phyloP scores from a whole-genome alignment of 2,888 invertebrate species.

The Platycnemis pennipes region DNA sequence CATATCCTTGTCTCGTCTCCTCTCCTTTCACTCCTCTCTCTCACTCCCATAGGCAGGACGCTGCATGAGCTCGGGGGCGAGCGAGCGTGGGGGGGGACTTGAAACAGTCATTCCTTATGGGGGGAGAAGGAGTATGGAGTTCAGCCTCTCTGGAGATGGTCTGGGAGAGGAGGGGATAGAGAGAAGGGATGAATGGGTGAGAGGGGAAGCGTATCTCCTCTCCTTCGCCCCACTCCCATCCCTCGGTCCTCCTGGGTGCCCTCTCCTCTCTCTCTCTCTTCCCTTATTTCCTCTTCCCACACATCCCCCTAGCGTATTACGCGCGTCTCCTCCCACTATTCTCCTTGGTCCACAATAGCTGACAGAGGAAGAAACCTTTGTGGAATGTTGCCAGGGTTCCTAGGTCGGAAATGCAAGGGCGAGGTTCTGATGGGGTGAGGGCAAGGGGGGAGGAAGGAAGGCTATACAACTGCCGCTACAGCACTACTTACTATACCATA shows the following conservation, averaged over 20 bases:
- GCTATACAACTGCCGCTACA: constrained; percentile 20
- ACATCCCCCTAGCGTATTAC: background rate
- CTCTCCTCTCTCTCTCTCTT: background rate
- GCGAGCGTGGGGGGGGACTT: background rate
- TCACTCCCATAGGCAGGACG: background rate
- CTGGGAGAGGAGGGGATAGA: background rate
- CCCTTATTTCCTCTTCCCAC: background rate
- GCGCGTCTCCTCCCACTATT: background rate
- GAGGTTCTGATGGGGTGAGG: background rate
- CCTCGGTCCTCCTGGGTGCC: background rate
- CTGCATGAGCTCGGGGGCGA: background rate
- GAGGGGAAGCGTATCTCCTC: background rate
- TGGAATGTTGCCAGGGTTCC: constrained; percentile 66
- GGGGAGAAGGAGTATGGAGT: background rate
- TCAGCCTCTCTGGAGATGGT: background rate
- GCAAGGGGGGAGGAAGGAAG: background rate
- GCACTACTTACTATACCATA: constrained; percentile 30
- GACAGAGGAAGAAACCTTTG: constrained; percentile 60
- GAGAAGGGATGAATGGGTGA: background rate
- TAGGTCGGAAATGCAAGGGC: constrained; percentile 56
- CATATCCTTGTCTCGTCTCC: background rate
- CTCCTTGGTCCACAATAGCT: constrained; percentile 7
- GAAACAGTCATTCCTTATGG: background rate
- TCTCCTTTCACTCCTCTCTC: background rate
- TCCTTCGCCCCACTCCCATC: background rate